Evolutionary conservation across 2,113 vertebrate species (phyloP).

Genomic region (Sterrhoptilus dennistouni): DNA sequence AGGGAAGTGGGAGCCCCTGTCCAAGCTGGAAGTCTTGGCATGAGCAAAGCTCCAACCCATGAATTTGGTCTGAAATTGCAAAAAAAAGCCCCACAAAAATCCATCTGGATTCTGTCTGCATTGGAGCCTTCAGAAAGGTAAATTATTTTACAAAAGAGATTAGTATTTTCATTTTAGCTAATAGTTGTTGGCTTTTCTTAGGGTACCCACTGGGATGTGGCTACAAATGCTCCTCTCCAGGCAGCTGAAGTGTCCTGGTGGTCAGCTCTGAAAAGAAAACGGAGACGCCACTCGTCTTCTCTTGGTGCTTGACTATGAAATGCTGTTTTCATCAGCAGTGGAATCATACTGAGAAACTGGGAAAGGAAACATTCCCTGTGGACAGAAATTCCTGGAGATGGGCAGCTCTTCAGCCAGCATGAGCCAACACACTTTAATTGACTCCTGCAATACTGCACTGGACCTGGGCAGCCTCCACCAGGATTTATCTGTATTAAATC

Average conservation of each 20-base stretch:
- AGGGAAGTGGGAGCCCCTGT: accelerated
- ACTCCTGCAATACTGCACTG: accelerated
- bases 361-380: background rate
- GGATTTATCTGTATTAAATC: background rate
- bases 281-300: background rate
- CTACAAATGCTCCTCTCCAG: background rate
- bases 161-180: background rate
- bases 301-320: background rate
- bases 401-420: background rate
- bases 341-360: background rate
- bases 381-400: background rate
- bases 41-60: background rate
- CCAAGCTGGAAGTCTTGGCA: background rate
- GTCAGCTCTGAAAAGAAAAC: background rate
- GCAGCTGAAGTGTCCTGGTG: background rate
- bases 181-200: background rate
- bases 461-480: background rate
- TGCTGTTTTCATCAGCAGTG: background rate
- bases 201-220: background rate
- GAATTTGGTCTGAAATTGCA: background rate
- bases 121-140: background rate
- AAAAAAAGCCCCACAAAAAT: background rate
- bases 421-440: background rate
- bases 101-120: background rate
- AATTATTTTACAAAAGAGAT: background rate